Evolutionary conservation across 1,140 invertebrate genomes (phyloP), one percentile per base, ranked within the genome.

Genomic region (Magallana ariakensis): DNA sequence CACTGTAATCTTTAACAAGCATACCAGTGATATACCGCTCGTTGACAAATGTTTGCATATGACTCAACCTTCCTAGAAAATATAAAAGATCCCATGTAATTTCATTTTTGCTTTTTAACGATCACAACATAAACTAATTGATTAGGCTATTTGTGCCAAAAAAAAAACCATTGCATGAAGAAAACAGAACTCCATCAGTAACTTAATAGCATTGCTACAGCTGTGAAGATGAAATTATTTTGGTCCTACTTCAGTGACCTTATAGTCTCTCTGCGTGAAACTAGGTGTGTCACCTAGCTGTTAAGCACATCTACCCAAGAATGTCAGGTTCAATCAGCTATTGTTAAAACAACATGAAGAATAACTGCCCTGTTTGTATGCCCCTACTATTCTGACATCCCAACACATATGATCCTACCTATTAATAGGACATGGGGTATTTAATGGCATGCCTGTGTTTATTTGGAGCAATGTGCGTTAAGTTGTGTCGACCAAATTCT

Each of bases 401-500:
- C 66, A 33, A 75, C 22, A 11, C 10, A 11, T 46, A 46, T 46
- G 33, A 46, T 46, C 33, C 33, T 46, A 46, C 33, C 33, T 46
- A 46, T 46, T 46, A 46, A 46, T 46, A 46, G 22, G 11, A 70
- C 22, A 13, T 4, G 9, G 22, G 66, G 66, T 26, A 75, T 75
- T 33, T 75, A 75, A 33, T 33, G 22, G 10, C 66, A 75, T 26
- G 66, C 66, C 66, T 75, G 19, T 75, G 66, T 75, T 75, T 33
- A 75, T 75, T 75, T 75, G 66, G 66, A 75, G 66, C 22, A 22
- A 75, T 19, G 22, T 75, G 22, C 10, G 66, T 75, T 13, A 75
- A 75, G 66, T 26, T 13, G 7, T 13, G 66, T 13, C 66, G 33
- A 46, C 33, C 33, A 46, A 75, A 13, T 26, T 26, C 10, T 75